Conservation (phyloP, 1,140 invertebrate genomes). For the Cydia pomonella region DNA sequence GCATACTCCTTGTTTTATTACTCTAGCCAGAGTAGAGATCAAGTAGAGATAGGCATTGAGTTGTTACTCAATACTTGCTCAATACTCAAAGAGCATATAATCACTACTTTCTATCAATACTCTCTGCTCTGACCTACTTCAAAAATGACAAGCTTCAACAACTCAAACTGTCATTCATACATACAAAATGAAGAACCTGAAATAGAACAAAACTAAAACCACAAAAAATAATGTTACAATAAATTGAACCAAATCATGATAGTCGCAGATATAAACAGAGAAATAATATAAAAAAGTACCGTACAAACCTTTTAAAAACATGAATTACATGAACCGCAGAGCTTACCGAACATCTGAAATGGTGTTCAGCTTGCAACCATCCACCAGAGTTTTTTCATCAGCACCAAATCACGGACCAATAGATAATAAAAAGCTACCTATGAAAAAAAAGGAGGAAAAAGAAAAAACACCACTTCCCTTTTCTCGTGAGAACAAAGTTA, state of each 20-base stretch:
- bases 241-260: background rate
- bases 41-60: no score
- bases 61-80: no score
- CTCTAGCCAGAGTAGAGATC: no score
- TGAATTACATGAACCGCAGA: background rate
- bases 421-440: background rate
- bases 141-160: no score
- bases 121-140: no score
- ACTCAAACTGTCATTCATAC: no score
- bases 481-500: background rate
- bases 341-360: background rate
- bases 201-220: no score
- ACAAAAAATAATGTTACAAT: no score
- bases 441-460: background rate
- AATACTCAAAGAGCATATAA: no score
- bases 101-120: no score
- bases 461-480: background rate
- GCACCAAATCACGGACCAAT: background rate
- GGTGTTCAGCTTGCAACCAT: background rate
- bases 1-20: no score
- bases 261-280: background rate
- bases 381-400: background rate
- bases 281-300: background rate
- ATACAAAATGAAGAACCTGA: no score
- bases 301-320: background rate